phyloP scores from a whole-genome alignment of 2,888 invertebrate genomes.

The Agrochola lychnidis region DNA sequence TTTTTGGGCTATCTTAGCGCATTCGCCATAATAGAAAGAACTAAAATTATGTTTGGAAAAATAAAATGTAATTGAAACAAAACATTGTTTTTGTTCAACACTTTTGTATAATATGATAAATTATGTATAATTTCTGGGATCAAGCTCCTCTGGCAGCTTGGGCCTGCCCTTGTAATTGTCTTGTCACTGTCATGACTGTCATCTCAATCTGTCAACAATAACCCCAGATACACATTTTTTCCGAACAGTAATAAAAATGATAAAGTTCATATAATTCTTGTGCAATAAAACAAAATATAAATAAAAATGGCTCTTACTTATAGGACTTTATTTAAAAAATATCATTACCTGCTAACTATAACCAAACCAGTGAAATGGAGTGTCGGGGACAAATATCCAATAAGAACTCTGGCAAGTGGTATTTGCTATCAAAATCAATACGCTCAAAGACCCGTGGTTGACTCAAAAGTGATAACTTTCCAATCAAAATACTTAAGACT shows the following conservation, averaged over 20 bases:
- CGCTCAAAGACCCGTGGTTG: constrained; percentile 60
- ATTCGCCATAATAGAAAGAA: too few species aligned
- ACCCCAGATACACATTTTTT: constrained; percentile 44
- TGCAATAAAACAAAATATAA: constrained; percentile 43
- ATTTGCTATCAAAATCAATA: constrained; percentile 74
- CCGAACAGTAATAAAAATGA: constrained; percentile 64
- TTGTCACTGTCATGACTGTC: constrained; percentile 18
- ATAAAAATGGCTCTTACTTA: constrained; percentile 81
- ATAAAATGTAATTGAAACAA: too few species aligned
- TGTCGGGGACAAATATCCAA: constrained; percentile 72
- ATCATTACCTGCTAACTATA: constrained; percentile 74
- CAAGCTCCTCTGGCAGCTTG: too few species aligned
- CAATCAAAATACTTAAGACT: constrained; percentile 66
- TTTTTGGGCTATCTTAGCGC: too few species aligned
- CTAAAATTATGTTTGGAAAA: too few species aligned
- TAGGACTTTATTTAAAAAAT: constrained; percentile 79
- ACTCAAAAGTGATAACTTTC: constrained; percentile 67
- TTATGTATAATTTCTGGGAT: too few species aligned
- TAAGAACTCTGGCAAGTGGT: constrained; percentile 77
- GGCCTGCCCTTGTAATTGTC: too few species aligned
- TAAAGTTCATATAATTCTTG: constrained; percentile 65
- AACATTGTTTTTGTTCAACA: too few species aligned
- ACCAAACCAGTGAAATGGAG: constrained; percentile 82
- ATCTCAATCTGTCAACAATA: constrained; percentile 47
- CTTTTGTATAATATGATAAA: too few species aligned